Percentiles rank a stretch among this genome's conserved stretches.
These are phyloP conservation scores for Gallinago solitaria DNA, from an alignment of 2,797 vertebrate species.

Conservation along the genomic window DNA sequence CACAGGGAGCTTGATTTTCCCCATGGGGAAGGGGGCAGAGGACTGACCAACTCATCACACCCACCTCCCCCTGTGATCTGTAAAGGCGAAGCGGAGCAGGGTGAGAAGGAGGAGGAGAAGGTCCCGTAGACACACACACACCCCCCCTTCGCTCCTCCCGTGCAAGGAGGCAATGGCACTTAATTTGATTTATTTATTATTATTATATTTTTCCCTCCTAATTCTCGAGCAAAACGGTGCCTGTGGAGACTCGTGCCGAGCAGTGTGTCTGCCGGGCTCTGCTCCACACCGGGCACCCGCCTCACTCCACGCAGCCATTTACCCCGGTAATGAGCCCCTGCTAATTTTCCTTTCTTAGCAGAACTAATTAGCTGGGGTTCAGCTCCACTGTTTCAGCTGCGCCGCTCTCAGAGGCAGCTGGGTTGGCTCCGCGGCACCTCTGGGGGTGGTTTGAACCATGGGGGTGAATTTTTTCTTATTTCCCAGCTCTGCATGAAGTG, in stretches of 20 bases:
- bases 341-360: background rate
- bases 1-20: background rate
- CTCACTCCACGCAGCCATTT: background rate
- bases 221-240: background rate
- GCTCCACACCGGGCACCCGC: background rate
- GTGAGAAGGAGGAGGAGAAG: background rate
- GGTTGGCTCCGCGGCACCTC: background rate
- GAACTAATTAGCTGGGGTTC: slow-evolving; percentile 32
- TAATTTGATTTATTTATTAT: background rate
- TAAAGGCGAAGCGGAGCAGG: fast-evolving
- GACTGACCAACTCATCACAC: background rate
- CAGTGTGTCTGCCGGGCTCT: fast-evolving
- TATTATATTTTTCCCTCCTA: background rate
- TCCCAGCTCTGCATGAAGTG: background rate
- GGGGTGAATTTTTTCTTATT: background rate
- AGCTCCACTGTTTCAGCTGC: background rate
- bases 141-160: fast-evolving
- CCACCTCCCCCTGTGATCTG: fast-evolving
- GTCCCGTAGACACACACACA: background rate
- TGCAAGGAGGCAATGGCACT: fast-evolving
- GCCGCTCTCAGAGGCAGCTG: background rate
- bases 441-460: fast-evolving
- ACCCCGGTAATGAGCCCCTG: background rate
- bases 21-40: fast-evolving
- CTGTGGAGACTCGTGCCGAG: fast-evolving